Conservation (phyloP, 2,888 invertebrate genomes). For the Drosophila ustulata region DNA sequence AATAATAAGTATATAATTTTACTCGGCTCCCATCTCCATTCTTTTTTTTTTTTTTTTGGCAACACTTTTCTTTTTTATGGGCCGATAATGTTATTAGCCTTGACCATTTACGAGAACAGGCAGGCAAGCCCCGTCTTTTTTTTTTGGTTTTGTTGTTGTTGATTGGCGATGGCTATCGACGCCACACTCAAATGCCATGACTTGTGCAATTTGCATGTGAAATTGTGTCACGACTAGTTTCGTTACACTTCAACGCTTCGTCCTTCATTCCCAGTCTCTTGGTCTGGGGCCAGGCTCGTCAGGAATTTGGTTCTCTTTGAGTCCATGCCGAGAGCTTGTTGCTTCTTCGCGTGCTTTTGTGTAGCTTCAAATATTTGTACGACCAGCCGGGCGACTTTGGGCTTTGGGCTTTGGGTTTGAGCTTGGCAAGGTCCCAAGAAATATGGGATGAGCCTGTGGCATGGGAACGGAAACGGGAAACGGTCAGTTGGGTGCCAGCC, state of each 20-base stretch:
- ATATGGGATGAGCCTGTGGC: conserved; percentile 7
- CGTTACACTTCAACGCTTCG: conserved; percentile 54
- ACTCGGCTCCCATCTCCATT: conserved; percentile 4
- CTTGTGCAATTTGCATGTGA: conserved; percentile 72
- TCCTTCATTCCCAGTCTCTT: background rate
- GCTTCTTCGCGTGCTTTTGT: conserved; percentile 62
- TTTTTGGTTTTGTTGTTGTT: conserved; percentile 18
- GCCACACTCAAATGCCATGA: conserved; percentile 66
- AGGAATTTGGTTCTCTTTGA: conserved; percentile 67
- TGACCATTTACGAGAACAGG: conserved; percentile 8
- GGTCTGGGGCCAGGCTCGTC: conserved; percentile 36
- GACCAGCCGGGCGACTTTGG: conserved; percentile 26
- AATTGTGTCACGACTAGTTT: conserved; percentile 78
- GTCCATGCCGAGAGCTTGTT: conserved; percentile 57
- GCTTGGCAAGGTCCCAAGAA: conserved; percentile 19
- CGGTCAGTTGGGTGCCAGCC: conserved; percentile 32
- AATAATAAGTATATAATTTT: conserved; percentile 64
- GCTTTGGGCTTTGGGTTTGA: background rate
- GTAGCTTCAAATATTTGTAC: conserved; percentile 62
- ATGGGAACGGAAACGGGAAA: background rate
- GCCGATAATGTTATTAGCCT: conserved; percentile 75
- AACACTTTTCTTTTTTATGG: conserved; percentile 67
- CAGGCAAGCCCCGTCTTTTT: conserved; percentile 16
- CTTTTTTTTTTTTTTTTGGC: conserved; percentile 7
- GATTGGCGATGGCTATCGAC: conserved; percentile 29